These are phyloP conservation scores for Anoplolepis gracilipes DNA, from an alignment of 1,140 invertebrate species.

Conservation along the genomic window DNA sequence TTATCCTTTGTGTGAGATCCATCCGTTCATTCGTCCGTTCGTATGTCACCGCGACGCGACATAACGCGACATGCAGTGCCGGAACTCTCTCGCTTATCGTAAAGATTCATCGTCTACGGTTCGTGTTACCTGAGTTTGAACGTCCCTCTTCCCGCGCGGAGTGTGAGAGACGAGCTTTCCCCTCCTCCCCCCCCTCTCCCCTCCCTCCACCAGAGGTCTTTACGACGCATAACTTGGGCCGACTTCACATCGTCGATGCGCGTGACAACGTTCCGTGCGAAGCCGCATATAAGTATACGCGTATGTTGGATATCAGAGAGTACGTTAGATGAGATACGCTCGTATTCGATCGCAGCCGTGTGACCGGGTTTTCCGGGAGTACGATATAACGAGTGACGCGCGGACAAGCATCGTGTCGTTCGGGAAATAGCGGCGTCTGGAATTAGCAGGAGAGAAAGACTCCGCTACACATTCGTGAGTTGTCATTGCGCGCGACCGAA, in stretches of 20 bases:
- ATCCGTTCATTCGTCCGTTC: constrained; percentile 47
- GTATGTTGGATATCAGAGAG: neutral
- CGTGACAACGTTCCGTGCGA: constrained; percentile 7
- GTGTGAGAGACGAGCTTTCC: neutral
- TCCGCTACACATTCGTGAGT: neutral
- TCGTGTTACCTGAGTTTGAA: constrained; percentile 1
- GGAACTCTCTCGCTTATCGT: constrained; percentile 4
- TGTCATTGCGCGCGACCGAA: constrained; percentile 19
- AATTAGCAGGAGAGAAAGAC: neutral
- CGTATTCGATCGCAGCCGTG: neutral
- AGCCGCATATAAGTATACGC: too few species aligned
- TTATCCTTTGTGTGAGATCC: constrained; percentile 66
- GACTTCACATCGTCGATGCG: neutral
- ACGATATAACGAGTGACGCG: constrained; percentile 5
- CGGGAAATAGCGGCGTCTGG: constrained; percentile 24
- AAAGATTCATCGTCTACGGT: constrained; percentile 1
- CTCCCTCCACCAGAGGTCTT: neutral
- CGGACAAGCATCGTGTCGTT: constrained; percentile 18
- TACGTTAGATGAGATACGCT: neutral
- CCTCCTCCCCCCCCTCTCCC: neutral
- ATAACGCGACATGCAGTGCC: constrained; percentile 62
- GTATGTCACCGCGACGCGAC: constrained; percentile 52
- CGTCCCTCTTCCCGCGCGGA: neutral
- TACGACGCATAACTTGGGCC: neutral
- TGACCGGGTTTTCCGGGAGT: constrained; percentile 24